phyloP scores from a whole-genome alignment of 2,888 invertebrate species.

The Pharmacophagus antenor region DNA sequence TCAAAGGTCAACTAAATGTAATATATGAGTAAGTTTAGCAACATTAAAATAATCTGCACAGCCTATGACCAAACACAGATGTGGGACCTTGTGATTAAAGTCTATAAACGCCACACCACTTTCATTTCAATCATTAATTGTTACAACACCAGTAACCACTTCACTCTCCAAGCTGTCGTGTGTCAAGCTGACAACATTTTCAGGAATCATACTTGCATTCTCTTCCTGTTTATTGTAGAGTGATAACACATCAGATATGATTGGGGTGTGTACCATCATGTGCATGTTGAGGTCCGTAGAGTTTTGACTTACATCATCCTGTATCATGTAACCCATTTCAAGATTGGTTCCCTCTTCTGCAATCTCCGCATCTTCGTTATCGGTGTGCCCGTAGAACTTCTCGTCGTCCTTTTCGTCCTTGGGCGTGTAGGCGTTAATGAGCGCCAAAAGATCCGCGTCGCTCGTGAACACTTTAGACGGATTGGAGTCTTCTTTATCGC shows the following conservation, averaged over 20 bases:
- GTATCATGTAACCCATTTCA: conserved; percentile 31
- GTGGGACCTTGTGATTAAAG: too few species aligned
- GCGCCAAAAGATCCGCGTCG: conserved; percentile 53
- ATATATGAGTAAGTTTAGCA: background rate
- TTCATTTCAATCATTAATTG: conserved; percentile 50
- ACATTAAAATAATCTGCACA: background rate
- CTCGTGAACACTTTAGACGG: conserved; percentile 63
- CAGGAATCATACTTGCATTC: conserved; percentile 11
- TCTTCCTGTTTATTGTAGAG: conserved; percentile 53
- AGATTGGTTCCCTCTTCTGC: conserved; percentile 32
- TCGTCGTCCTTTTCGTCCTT: conserved; percentile 67
- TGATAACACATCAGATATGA: conserved; percentile 71
- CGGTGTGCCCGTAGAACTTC: conserved; percentile 64
- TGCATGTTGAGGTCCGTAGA: conserved; percentile 46
- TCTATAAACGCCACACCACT: conserved; percentile 2
- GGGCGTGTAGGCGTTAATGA: conserved; percentile 65
- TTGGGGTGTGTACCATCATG: conserved; percentile 59
- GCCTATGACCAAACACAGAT: background rate
- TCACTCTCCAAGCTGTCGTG: conserved; percentile 54
- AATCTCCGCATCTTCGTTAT: conserved; percentile 54
- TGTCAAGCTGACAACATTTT: conserved; percentile 46
- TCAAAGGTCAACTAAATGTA: background rate
- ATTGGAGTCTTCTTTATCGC: conserved; percentile 61
- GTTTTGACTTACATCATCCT: conserved; percentile 45
- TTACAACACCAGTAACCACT: conserved; percentile 45